Conservation (phyloP, 1,140 invertebrate genomes). For the Wiebesia pumilae region DNA sequence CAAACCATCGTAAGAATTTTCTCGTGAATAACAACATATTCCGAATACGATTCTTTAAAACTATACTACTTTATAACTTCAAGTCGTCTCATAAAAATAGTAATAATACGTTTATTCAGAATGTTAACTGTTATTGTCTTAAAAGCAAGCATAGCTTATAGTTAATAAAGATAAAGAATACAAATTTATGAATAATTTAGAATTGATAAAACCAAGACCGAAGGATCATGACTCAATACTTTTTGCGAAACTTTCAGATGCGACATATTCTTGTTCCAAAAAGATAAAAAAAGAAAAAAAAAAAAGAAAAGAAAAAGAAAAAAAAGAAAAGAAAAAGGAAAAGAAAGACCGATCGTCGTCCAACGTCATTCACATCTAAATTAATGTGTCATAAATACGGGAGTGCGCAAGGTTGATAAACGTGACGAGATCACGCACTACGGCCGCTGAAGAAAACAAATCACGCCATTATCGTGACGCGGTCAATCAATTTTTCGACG, state of each 20-base stretch:
- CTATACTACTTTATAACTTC: background rate
- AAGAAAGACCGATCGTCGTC: background rate
- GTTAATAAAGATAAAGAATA: background rate
- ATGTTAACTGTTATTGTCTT: background rate
- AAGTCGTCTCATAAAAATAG: background rate
- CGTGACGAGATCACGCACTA: background rate
- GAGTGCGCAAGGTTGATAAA: background rate
- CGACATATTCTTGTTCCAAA: no score
- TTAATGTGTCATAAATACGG: no score
- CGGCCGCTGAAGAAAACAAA: background rate
- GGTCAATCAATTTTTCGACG: conserved; percentile 1
- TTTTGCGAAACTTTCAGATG: background rate
- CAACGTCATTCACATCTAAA: background rate
- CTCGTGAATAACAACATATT: background rate
- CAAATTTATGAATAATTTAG: background rate
- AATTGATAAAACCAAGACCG: background rate
- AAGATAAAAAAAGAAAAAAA: no score
- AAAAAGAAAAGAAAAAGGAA: background rate
- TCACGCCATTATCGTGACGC: background rate
- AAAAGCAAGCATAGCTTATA: background rate
- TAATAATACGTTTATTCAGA: background rate
- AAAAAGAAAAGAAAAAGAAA: background rate
- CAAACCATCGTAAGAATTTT: background rate
- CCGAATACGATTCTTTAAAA: background rate
- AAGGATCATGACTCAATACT: background rate